These are phyloP conservation scores for Seladonia tumulorum DNA, from an alignment of 2,888 invertebrate species.

Conservation along the genomic window DNA sequence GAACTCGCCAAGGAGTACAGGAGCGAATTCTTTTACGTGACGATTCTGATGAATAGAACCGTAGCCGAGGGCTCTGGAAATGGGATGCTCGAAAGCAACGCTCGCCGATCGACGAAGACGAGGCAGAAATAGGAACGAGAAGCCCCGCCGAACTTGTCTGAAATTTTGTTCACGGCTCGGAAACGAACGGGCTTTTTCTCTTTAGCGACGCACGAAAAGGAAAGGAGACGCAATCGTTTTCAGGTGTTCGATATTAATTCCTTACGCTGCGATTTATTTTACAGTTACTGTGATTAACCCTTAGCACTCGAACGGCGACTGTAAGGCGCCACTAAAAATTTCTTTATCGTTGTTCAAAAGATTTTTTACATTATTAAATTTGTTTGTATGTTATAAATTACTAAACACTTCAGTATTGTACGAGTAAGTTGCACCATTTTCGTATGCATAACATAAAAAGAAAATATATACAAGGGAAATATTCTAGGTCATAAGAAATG, in stretches of 20 bases:
- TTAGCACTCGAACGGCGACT: too few species aligned
- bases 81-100: conserved; percentile 29
- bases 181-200: background rate
- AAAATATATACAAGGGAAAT: too few species aligned
- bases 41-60: conserved; percentile 62
- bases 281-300: too few species aligned
- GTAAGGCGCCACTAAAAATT: too few species aligned
- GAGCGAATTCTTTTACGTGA: conserved; percentile 66
- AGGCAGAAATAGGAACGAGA: conserved; percentile 1
- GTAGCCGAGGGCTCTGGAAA: conserved; percentile 32
- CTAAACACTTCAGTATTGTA: too few species aligned
- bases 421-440: too few species aligned
- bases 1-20: conserved; percentile 40
- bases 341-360: too few species aligned
- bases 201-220: background rate
- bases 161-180: background rate
- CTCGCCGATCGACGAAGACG: conserved; percentile 19
- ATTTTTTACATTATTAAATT: too few species aligned
- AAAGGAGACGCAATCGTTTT: background rate
- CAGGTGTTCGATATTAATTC: background rate
- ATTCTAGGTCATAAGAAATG: too few species aligned
- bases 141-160: background rate
- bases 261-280: too few species aligned
- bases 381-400: too few species aligned
- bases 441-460: too few species aligned